Conservation (phyloP, 1,140 invertebrate genomes). For the Philopotamus ludificatus region DNA sequence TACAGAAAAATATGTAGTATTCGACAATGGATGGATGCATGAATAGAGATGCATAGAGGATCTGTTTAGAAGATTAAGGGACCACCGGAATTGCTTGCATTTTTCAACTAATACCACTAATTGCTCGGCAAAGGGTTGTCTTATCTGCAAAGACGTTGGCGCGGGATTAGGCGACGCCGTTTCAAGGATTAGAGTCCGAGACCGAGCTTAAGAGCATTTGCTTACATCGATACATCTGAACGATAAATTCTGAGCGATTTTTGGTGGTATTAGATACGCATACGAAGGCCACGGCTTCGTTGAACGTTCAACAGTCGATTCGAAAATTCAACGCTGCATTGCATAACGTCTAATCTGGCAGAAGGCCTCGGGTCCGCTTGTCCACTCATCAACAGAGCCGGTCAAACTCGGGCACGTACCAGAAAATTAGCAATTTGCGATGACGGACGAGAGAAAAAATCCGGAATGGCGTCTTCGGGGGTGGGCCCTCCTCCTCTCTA, state of each 20-base stretch:
- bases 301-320: too few relatives aligned
- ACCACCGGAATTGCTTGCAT: background rate
- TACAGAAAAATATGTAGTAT: background rate
- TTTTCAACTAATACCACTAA: constrained; percentile 9
- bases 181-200: constrained; percentile 1
- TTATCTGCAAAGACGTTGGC: constrained; percentile 12
- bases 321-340: background rate
- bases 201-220: too few relatives aligned
- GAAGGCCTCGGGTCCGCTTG: background rate
- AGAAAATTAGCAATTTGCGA: background rate
- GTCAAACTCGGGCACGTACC: background rate
- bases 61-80: too few relatives aligned
- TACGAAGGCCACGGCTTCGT: too few relatives aligned
- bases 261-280: too few relatives aligned
- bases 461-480: too few relatives aligned
- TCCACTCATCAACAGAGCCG: background rate
- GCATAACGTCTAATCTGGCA: background rate
- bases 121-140: constrained; percentile 19
- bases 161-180: constrained; percentile 6
- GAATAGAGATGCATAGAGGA: too few relatives aligned
- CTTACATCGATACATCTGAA: too few relatives aligned
- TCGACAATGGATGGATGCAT: too few relatives aligned
- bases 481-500: too few relatives aligned
- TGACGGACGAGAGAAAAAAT: too few relatives aligned
- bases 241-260: too few relatives aligned